A percentile compares a stretch with the other conserved stretches of the same genome.
These are phyloP conservation scores for Reticulitermes speratus DNA, from an alignment of 1,140 invertebrate genomes.

Conservation along the genomic window DNA sequence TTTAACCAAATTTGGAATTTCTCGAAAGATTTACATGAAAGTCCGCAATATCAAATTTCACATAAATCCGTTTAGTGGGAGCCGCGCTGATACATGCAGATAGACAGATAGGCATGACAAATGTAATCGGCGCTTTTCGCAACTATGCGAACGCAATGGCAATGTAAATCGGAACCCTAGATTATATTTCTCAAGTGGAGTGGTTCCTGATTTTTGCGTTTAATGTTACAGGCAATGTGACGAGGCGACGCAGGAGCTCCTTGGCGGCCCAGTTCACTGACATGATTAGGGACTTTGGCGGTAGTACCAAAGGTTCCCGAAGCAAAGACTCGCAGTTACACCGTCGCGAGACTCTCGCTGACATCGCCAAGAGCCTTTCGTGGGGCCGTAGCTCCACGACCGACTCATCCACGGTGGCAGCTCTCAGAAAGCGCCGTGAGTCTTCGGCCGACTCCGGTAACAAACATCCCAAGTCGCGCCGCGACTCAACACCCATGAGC, in stretches of 20 bases:
- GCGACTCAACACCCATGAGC: conserved; percentile 54
- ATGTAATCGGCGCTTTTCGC: no score
- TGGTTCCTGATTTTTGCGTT: no score
- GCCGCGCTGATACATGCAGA: no score
- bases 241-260: conserved; percentile 68
- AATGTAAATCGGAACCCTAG: no score
- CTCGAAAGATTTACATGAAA: no score
- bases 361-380: conserved; percentile 69
- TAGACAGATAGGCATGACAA: no score
- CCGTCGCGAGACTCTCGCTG: conserved; percentile 79
- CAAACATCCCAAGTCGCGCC: conserved; percentile 61
- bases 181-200: no score
- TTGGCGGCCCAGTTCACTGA: conserved; percentile 85
- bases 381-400: conserved; percentile 61
- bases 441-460: conserved; percentile 82
- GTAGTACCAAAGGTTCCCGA: conserved; percentile 45
- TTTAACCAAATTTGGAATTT: no score
- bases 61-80: no score
- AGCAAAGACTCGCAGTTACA: conserved; percentile 58
- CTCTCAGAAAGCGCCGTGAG: conserved; percentile 66
- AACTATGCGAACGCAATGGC: no score
- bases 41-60: no score
- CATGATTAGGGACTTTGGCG: conserved; percentile 81
- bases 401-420: conserved; percentile 39
- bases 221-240: conserved; percentile 46